Evolutionary conservation across 1,140 invertebrate species (phyloP).

Genomic region (Drosophila kanapiae): DNA sequence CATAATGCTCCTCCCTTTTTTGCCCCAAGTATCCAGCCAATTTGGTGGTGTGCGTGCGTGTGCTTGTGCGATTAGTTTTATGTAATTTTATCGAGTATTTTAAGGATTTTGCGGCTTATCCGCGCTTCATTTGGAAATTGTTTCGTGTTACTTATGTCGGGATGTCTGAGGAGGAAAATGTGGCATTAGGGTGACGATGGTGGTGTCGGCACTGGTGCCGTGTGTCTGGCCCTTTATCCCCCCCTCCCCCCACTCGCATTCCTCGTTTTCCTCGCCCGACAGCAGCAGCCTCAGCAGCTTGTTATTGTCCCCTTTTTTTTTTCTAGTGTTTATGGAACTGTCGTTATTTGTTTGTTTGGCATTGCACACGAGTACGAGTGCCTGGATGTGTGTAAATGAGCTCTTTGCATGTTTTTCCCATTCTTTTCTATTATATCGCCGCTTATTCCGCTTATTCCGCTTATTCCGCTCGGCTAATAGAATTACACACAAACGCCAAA

Average conservation of each 20-base stretch:
- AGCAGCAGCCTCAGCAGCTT: constrained; percentile 9
- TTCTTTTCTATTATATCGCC: constrained; percentile 9
- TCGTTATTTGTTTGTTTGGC: constrained; percentile 73
- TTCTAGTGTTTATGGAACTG: constrained; percentile 77
- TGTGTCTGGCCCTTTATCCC: constrained; percentile 26
- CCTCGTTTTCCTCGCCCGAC: constrained; percentile 18
- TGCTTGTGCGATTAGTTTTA: constrained; percentile 84
- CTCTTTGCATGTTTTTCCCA: constrained; percentile 67
- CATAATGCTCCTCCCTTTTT: constrained; percentile 17
- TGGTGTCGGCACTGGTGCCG: constrained; percentile 13
- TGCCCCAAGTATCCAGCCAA: constrained; percentile 39
- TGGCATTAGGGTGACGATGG: constrained; percentile 27
- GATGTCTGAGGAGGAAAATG: constrained; percentile 42
- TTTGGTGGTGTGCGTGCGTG: constrained; percentile 48
- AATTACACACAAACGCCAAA: constrained; percentile 73
- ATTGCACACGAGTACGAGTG: constrained; percentile 51
- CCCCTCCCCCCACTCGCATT: background rate
- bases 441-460: constrained; percentile 10
- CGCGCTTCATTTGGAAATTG: constrained; percentile 84
- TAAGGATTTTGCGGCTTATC: constrained; percentile 84
- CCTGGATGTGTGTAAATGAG: constrained; percentile 63
- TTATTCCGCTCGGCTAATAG: constrained; percentile 55
- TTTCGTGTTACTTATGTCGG: constrained; percentile 80
- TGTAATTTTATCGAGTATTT: constrained; percentile 85
- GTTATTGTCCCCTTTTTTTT: constrained; percentile 49